These are phyloP conservation scores for Sarcophaga variegata DNA, from an alignment of 2,888 invertebrate genomes.

Conservation along the genomic window DNA sequence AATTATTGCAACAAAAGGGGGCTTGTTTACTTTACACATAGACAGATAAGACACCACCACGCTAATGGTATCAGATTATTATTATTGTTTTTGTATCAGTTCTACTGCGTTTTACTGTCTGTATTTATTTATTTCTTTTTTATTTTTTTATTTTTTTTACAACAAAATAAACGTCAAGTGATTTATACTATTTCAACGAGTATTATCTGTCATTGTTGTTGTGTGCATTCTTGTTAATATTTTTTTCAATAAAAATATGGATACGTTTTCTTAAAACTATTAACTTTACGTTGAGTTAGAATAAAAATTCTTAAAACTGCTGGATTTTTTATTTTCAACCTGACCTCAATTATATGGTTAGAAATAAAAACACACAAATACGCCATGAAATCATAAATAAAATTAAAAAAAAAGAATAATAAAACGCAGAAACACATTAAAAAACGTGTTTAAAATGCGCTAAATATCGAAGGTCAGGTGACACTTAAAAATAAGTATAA, in stretches of 20 bases:
- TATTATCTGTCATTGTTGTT: conserved; percentile 15
- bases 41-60: not conserved
- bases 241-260: no score
- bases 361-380: conserved; percentile 19
- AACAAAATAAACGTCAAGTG: conserved; percentile 15
- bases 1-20: conserved; percentile 18
- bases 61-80: not conserved
- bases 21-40: conserved; percentile 34
- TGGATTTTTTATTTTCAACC: conserved; percentile 20
- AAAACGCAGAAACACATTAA: not conserved
- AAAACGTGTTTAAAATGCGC: conserved; percentile 19
- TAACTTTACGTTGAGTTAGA: no score
- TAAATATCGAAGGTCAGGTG: conserved; percentile 40
- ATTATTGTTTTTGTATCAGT: conserved; percentile 16
- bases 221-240: no score
- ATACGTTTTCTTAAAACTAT: no score
- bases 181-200: conserved; percentile 4
- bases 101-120: conserved; percentile 9
- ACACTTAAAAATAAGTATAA: conserved; percentile 7
- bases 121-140: not conserved
- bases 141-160: not conserved
- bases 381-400: conserved; percentile 12
- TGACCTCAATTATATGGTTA: conserved; percentile 43
- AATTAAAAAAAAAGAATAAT: not conserved
- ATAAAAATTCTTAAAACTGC: not conserved